These are phyloP conservation scores for Protophormia terraenovae DNA, from an alignment of 2,888 invertebrate species.

Conservation along the genomic window DNA sequence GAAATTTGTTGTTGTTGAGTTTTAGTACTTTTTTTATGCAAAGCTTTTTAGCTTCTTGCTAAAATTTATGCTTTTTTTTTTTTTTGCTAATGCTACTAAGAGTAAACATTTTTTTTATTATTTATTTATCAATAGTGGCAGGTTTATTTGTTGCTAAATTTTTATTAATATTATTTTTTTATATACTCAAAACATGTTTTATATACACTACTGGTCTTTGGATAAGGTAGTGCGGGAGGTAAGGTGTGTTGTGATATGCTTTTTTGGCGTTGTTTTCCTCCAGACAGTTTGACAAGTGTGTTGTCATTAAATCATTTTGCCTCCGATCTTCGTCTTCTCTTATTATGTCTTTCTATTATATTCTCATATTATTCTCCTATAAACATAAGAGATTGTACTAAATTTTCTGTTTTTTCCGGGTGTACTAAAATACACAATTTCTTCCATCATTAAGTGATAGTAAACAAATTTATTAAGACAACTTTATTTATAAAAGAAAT, in stretches of 20 bases:
- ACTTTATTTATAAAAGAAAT: slow-evolving; percentile 1
- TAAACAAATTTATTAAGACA: neutral
- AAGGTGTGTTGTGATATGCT: neutral
- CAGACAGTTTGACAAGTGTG: slow-evolving; percentile 29
- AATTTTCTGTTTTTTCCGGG: neutral
- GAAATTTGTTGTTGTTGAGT: neutral
- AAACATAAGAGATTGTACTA: neutral
- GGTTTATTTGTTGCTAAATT: slow-evolving; percentile 2
- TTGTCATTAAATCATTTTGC: neutral
- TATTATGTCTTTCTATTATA: neutral
- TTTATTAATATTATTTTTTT: neutral
- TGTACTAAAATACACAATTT: slow-evolving; percentile 26
- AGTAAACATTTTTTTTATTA: neutral
- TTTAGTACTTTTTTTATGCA: slow-evolving; percentile 3
- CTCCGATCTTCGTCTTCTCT: neutral
- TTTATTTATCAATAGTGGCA: slow-evolving; percentile 14
- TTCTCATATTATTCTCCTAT: neutral
- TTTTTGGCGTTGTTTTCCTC: neutral
- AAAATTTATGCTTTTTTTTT: neutral
- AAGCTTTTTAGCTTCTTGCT: neutral
- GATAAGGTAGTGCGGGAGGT: neutral
- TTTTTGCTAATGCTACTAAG: neutral
- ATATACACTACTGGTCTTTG: neutral
- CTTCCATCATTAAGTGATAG: neutral
- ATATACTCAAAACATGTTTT: neutral